These are phyloP conservation scores for Spinibarbus caldwelli DNA, from an alignment of 2,797 vertebrate genomes.

Conservation along the genomic window DNA sequence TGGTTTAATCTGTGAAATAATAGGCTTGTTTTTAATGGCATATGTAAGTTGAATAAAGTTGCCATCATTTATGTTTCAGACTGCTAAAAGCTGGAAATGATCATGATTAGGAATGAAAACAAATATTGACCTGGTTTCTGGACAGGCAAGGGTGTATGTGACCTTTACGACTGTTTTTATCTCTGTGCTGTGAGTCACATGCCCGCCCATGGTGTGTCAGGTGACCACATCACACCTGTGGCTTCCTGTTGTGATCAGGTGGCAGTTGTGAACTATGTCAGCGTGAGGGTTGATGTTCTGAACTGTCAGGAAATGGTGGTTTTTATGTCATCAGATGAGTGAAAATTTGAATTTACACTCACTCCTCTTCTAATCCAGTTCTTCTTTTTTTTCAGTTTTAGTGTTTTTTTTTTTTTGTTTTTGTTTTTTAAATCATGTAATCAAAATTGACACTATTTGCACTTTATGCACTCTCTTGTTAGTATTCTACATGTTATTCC, in stretches of 20 bases:
- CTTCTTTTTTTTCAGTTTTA: not conserved
- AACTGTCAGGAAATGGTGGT: not conserved
- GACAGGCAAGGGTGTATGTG: not conserved
- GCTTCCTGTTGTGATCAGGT: conserved; percentile 33
- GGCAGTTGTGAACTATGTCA: not conserved
- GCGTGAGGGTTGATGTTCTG: not conserved
- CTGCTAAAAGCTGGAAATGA: not conserved
- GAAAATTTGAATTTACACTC: not conserved
- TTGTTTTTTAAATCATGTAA: not conserved
- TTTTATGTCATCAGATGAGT: not conserved
- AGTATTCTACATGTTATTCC: not conserved
- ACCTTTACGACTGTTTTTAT: conserved; percentile 29
- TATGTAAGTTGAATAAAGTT: not conserved
- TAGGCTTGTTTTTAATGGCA: not conserved
- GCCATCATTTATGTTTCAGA: not conserved
- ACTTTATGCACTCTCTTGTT: not conserved
- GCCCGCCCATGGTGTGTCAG: not conserved
- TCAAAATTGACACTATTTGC: not conserved
- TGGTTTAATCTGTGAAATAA: not conserved
- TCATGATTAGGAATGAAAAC: conserved; percentile 17
- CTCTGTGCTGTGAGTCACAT: conserved; percentile 25
- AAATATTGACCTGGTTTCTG: conserved; percentile 27
- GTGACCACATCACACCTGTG: conserved; percentile 36
- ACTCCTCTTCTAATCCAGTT: not conserved
- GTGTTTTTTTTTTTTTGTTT: not conserved